These are phyloP conservation scores for Perca schrenkii DNA, from an alignment of 2,113 vertebrate species.

Conservation along the genomic window DNA sequence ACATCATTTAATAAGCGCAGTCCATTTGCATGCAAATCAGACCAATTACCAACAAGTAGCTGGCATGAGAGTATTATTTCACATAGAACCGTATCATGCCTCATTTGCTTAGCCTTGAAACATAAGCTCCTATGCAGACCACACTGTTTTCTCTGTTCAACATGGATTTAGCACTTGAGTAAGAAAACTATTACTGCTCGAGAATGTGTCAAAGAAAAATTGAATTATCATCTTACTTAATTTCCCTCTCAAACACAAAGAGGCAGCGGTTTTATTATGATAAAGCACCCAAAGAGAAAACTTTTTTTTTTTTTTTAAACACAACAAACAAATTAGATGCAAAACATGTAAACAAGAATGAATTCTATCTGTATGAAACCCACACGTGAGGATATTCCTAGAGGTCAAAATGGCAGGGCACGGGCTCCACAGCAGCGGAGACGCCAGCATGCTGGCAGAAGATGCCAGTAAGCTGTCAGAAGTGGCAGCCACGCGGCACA, in stretches of 20 bases:
- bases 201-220: constrained; percentile 46
- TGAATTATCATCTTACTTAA: constrained; percentile 46
- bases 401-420: constrained; percentile 23
- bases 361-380: constrained; percentile 6
- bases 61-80: constrained; percentile 67
- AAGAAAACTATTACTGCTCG: constrained; percentile 47
- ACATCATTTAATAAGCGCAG: constrained; percentile 71
- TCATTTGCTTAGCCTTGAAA: constrained; percentile 77
- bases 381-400: constrained; percentile 1
- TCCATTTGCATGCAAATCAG: constrained; percentile 78
- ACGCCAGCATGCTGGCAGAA: constrained; percentile 36
- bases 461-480: constrained; percentile 61
- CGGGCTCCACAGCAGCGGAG: constrained; percentile 26
- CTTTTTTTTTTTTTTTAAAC: not conserved
- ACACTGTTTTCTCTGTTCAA: constrained; percentile 50
- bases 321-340: too few species aligned
- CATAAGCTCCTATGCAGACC: constrained; percentile 58
- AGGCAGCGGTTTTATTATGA: constrained; percentile 27
- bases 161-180: constrained; percentile 54
- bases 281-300: constrained; percentile 9
- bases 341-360: too few species aligned
- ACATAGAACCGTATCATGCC: constrained; percentile 65
- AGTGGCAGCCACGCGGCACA: constrained; percentile 51
- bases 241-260: constrained; percentile 34
- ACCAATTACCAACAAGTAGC: constrained; percentile 74